A percentile compares a stretch with the other conserved stretches of the same genome.
Conservation (phyloP, 2,113 vertebrate species). For the Apus apus region DNA sequence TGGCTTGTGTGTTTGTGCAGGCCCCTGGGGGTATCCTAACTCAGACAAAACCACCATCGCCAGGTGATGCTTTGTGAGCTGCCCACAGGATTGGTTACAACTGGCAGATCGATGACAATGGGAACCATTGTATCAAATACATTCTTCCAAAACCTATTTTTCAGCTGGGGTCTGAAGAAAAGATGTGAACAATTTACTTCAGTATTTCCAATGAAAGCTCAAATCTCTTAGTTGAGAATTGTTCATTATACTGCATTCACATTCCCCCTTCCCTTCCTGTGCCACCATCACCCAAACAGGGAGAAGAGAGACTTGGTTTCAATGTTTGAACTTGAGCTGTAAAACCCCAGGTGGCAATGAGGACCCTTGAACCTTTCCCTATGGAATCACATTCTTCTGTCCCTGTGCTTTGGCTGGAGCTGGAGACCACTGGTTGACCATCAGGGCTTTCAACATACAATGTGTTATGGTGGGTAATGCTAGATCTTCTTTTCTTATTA, state of each 20-base stretch:
- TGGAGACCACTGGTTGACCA: neutral
- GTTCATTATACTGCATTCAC: neutral
- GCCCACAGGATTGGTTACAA: neutral
- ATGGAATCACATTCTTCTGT: neutral
- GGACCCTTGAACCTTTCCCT: neutral
- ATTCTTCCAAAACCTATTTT: neutral
- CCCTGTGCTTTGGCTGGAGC: neutral
- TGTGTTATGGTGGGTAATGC: neutral
- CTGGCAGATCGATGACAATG: neutral
- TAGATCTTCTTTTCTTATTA: neutral
- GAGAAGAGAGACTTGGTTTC: neutral
- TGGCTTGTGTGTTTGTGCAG: neutral
- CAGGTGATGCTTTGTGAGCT: neutral
- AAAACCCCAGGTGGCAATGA: neutral
- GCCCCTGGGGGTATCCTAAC: neutral
- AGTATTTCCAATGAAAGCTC: neutral
- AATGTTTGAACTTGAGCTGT: neutral
- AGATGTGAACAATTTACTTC: neutral
- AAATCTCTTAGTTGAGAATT: neutral
- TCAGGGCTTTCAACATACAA: neutral
- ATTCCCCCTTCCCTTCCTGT: neutral
- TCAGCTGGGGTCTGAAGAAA: neutral
- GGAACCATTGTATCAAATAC: neutral
- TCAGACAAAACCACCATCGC: neutral
- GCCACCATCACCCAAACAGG: neutral